phyloP scores from a whole-genome alignment of 1,140 invertebrate genomes.

The Hypothenemus hampei region DNA sequence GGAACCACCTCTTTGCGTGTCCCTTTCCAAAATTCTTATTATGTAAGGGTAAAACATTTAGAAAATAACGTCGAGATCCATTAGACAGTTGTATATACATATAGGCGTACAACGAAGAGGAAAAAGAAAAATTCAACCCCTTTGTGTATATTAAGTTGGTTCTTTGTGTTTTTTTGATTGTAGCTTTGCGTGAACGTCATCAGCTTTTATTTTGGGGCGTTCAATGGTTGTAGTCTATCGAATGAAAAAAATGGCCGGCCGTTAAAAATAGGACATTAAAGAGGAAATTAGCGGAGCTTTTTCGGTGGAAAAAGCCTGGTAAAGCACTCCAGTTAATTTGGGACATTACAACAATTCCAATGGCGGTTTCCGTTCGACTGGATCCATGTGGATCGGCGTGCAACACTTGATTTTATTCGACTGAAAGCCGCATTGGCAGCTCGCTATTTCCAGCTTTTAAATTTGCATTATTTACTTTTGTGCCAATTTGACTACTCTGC shows the following conservation, averaged over 20 bases:
- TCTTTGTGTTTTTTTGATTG: constrained; percentile 1
- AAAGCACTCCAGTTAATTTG: constrained; percentile 32
- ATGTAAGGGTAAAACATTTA: constrained; percentile 14
- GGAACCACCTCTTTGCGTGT: constrained; percentile 10
- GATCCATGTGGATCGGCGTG: constrained; percentile 34
- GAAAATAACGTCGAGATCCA: constrained; percentile 9
- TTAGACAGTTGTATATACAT: constrained; percentile 10
- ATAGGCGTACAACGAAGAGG: constrained; percentile 17
- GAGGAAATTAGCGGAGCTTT: constrained; percentile 18
- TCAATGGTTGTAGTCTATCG: no score
- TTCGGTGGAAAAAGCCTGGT: constrained; percentile 19
- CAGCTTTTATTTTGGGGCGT: not conserved
- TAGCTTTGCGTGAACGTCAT: constrained; percentile 1
- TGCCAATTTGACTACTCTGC: not conserved
- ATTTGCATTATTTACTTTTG: constrained; percentile 25
- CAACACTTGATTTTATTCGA: constrained; percentile 29
- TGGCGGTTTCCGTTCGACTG: constrained; percentile 32
- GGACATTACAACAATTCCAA: constrained; percentile 35
- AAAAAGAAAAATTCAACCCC: constrained; percentile 19
- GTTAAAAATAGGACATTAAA: constrained; percentile 21
- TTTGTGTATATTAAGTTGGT: constrained; percentile 1
- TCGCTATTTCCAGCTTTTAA: constrained; percentile 21
- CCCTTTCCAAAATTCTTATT: constrained; percentile 2
- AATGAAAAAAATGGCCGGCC: no score
- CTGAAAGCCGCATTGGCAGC: constrained; percentile 16